These are phyloP conservation scores for Pachyramphus minor DNA, from an alignment of 2,113 vertebrate genomes.

Conservation along the genomic window DNA sequence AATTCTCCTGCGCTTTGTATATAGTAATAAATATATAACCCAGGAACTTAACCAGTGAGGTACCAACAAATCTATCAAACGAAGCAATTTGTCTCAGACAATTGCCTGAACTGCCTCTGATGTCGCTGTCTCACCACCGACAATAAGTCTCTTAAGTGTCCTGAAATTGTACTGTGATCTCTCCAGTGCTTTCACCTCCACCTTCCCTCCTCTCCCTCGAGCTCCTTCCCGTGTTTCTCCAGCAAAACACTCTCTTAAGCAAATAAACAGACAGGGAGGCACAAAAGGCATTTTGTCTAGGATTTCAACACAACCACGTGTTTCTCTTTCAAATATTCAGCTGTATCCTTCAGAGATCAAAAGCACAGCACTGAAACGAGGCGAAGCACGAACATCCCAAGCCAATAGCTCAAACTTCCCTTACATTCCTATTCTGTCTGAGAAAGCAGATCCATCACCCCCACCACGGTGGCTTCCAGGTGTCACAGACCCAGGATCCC, in stretches of 20 bases:
- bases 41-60: slow-evolving; percentile 16
- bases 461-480: background rate
- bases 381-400: background rate
- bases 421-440: background rate
- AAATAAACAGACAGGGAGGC: slow-evolving; percentile 50
- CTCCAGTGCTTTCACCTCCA: background rate
- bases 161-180: background rate
- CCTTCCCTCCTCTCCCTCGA: background rate
- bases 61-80: background rate
- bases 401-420: background rate
- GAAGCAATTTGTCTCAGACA: slow-evolving; percentile 30
- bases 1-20: background rate
- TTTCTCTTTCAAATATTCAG: slow-evolving; percentile 40
- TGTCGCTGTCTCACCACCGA: background rate
- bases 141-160: slow-evolving; percentile 26
- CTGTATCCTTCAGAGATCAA: slow-evolving; percentile 22
- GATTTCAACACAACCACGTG: background rate
- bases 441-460: background rate
- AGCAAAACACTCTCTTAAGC: slow-evolving; percentile 11
- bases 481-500: background rate
- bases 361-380: background rate
- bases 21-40: background rate
- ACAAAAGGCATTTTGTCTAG: slow-evolving; percentile 44
- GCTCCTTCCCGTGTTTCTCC: slow-evolving; percentile 24
- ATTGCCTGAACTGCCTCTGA: background rate